phyloP scores from a whole-genome alignment of 2,797 vertebrate genomes.

The Pseudotriccus pelzelni region DNA sequence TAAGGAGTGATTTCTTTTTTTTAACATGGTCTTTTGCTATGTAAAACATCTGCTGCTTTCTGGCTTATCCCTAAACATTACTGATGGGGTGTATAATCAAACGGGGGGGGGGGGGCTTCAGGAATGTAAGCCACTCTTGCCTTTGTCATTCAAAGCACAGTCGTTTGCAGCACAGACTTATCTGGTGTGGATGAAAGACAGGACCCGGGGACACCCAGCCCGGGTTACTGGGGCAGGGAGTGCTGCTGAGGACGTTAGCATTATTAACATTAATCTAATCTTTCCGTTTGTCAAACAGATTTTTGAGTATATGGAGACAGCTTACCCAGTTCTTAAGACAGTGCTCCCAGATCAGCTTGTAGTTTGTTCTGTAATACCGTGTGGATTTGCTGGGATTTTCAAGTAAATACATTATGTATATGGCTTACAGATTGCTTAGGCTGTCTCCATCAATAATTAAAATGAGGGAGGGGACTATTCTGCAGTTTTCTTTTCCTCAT shows the following conservation, averaged over 20 bases:
- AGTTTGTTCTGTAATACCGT: slow-evolving; percentile 65
- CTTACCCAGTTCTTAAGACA: slow-evolving; percentile 64
- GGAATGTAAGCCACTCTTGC: neutral
- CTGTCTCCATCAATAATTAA: slow-evolving; percentile 73
- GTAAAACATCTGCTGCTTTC: slow-evolving; percentile 36
- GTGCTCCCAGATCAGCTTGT: slow-evolving; percentile 60
- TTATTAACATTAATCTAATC: slow-evolving; percentile 70
- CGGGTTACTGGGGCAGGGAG: neutral
- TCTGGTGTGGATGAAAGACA: neutral
- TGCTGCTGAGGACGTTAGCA: slow-evolving; percentile 22
- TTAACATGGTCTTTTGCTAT: neutral
- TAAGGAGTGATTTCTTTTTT: neutral
- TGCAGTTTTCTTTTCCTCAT: slow-evolving; percentile 23
- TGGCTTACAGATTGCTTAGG: slow-evolving; percentile 71
- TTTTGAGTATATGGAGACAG: slow-evolving; percentile 58
- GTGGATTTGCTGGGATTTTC: slow-evolving; percentile 73
- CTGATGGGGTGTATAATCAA: slow-evolving; percentile 27
- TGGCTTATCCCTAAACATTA: slow-evolving; percentile 12
- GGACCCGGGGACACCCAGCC: neutral
- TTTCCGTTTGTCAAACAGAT: slow-evolving; percentile 69
- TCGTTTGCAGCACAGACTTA: neutral
- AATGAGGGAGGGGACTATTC: slow-evolving; percentile 26
- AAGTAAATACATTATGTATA: slow-evolving; percentile 75
- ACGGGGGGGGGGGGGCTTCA: neutral
- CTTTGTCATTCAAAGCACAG: neutral